Base-by-base conservation (phyloP, 1,140 invertebrate species). In the Doryteuthis pealeii region DNA sequence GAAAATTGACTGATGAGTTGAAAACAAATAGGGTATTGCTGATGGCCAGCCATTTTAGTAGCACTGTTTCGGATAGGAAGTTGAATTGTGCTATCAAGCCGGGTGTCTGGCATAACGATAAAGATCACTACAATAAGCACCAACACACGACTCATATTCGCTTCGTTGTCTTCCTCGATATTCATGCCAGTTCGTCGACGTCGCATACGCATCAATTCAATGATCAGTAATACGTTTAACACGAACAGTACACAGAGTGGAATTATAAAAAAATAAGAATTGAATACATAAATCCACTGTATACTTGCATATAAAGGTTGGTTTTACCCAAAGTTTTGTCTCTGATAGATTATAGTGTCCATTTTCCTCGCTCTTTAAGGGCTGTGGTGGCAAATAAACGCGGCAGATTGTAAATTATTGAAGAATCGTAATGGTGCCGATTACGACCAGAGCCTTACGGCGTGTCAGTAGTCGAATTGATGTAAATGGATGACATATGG, bases 1-100 rank as follows among this genome's bases (percentile, higher is more conserved):
- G 80, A 71, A 86, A 86, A 66, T 86, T 86, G n/a, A 86, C 82
- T 45, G 84, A 84, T 3, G 84, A 86, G 72, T 86, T 86, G 12
- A 81, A 66, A 30, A 82, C 79, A 76, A 86, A 84, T 10, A 86
- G 69, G 49, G 80, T 78, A 70, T 86, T 86, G 71, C 82, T 83
- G 18, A 86, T 76, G 49, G 82, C 81, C 30, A 85, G 58, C 79
- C 80, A 84, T 68, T 82, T 79, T 5, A 83, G 62, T 65, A 86
- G 80, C 4, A 79, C 77, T 18, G 77, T 49, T 33, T 72, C 65
- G 65, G 81, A 80, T 15, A 81, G 43, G 74, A 82, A 76, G 71
- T 82, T 79, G 77, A 85, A 85, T 72, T 86, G 84, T 22, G 84
- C 81, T 12, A 86, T 78, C 10, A 86, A 75, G 30, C 83, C 84